Conservation (phyloP, 2,113 vertebrate species). For the Hiodon tergisus region DNA sequence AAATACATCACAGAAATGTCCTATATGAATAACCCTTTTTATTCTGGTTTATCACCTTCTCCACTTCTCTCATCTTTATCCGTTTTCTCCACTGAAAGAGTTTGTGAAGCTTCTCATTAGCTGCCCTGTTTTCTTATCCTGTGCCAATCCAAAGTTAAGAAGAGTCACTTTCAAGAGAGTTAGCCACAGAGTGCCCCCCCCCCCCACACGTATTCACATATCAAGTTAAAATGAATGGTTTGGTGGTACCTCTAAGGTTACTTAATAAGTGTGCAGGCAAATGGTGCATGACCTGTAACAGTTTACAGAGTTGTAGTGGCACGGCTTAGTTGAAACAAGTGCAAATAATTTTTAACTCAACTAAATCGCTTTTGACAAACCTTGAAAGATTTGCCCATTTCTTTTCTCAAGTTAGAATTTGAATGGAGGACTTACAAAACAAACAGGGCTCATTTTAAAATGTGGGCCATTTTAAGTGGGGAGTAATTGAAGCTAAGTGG, state of each 20-base stretch:
- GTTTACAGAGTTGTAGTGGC: neutral
- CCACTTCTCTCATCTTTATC: no score
- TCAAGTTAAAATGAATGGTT: neutral
- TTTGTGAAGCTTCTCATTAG: no score
- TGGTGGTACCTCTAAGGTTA: neutral
- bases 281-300: neutral
- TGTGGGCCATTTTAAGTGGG: constrained; percentile 8
- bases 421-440: constrained; percentile 5
- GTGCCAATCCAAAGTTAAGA: no score
- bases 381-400: neutral
- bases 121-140: no score
- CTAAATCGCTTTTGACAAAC: constrained; percentile 12
- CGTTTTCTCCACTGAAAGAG: no score
- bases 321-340: neutral
- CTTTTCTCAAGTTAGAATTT: neutral
- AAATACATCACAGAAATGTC: no score
- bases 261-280: neutral
- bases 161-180: no score
- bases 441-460: constrained; percentile 7
- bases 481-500: constrained; percentile 25
- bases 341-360: neutral
- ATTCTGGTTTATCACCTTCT: no score
- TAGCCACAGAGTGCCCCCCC: no score
- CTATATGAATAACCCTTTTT: no score
- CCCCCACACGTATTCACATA: neutral